phyloP scores from a whole-genome alignment of 2,888 invertebrate species.

The Desoria tigrina region DNA sequence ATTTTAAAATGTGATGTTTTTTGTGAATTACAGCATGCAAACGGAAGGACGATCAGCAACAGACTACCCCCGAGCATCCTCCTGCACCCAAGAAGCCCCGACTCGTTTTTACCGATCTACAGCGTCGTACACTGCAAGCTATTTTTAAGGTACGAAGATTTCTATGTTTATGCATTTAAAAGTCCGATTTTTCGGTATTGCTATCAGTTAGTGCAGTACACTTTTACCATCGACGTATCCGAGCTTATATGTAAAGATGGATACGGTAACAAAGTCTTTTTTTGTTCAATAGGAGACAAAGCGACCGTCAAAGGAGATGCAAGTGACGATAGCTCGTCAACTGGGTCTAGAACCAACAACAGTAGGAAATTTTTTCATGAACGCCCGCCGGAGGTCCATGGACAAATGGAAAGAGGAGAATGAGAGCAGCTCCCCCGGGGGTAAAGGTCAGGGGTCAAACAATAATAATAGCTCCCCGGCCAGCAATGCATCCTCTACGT shows the following conservation, averaged over 20 bases:
- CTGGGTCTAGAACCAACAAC: constrained; percentile 95
- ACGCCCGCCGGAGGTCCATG: constrained; percentile 94
- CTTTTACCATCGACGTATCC: too few relatives aligned
- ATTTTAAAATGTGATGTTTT: not conserved
- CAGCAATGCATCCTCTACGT: constrained; percentile 3
- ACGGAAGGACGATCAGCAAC: constrained; percentile 87
- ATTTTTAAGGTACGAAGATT: constrained; percentile 96
- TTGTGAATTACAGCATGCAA: constrained; percentile 74
- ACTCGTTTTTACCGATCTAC: constrained; percentile 99
- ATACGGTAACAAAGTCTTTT: too few relatives aligned
- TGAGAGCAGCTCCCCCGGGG: constrained; percentile 30
- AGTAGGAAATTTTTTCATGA: constrained; percentile 99
- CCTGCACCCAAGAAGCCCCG: constrained; percentile 98
- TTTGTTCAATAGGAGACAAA: constrained; percentile 98
- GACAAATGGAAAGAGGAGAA: constrained; percentile 94
- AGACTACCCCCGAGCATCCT: constrained; percentile 68
- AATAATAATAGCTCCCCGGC: constrained; percentile 28
- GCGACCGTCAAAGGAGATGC: constrained; percentile 99
- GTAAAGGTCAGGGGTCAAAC: constrained; percentile 24
- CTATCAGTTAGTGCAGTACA: too few relatives aligned
- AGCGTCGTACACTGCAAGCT: constrained; percentile 99
- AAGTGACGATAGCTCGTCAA: constrained; percentile 97
- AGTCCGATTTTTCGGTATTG: not conserved
- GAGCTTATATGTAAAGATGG: too few relatives aligned
- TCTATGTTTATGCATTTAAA: too few relatives aligned